Evolutionary conservation across 2,888 invertebrate genomes (phyloP).

Genomic region (Sinodicranocentrus sp.): DNA sequence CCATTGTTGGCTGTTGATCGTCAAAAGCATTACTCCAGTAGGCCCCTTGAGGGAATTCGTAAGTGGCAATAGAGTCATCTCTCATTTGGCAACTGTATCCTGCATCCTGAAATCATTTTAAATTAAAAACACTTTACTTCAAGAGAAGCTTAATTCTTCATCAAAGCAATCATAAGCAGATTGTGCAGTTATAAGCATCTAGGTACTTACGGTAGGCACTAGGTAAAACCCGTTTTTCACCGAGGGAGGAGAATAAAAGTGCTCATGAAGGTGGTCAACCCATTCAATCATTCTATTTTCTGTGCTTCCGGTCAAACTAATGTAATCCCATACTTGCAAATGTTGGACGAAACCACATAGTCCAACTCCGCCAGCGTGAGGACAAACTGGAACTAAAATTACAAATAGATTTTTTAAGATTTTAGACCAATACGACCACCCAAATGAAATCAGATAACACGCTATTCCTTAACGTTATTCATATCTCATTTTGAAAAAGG

Average conservation of each 20-base stretch:
- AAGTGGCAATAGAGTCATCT: conserved; percentile 84
- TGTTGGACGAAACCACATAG: conserved; percentile 97
- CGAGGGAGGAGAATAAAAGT: conserved; percentile 87
- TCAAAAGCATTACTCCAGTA: conserved; percentile 82
- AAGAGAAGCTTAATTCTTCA: not conserved
- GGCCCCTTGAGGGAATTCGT: conserved; percentile 87
- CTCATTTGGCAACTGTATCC: conserved; percentile 92
- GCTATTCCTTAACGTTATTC: no score
- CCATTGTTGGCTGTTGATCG: conserved; percentile 36
- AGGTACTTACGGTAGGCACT: not conserved
- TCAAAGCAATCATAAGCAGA: not conserved
- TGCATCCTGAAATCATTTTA: conserved; percentile 80
- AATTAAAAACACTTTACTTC: conserved; percentile 13
- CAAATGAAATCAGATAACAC: no score
- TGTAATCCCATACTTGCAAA: conserved; percentile 90
- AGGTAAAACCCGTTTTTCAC: conserved; percentile 86
- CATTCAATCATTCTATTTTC: conserved; percentile 89
- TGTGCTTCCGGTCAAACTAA: conserved; percentile 85
- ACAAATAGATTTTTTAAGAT: no score
- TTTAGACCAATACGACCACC: no score
- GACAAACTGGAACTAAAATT: conserved; percentile 92
- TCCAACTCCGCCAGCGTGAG: conserved; percentile 96
- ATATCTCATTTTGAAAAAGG: not conserved
- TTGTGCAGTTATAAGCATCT: not conserved
- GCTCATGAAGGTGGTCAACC: conserved; percentile 94